A percentile compares a stretch with the other conserved stretches of the same genome.
phyloP scores from a whole-genome alignment of 2,888 invertebrate genomes.

The Eugnorisma glareosa region DNA sequence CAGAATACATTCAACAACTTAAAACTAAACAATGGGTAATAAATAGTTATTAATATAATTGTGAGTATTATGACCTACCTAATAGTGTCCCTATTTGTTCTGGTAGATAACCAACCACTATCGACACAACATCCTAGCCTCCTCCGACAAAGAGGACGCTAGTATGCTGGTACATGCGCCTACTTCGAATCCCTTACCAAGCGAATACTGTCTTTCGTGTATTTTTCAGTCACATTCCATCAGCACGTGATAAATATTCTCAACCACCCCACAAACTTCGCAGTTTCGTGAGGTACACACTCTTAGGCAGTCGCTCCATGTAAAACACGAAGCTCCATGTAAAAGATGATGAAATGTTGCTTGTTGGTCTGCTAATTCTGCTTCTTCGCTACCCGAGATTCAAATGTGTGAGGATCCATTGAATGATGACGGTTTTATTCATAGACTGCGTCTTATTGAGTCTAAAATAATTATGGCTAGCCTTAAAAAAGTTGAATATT shows the following conservation, averaged over 20 bases:
- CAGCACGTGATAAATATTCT: constrained; percentile 12
- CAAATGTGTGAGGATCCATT: constrained; percentile 24
- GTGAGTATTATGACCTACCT: too few species aligned
- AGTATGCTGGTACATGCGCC: background rate
- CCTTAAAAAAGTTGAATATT: background rate
- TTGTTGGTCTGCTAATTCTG: constrained; percentile 5
- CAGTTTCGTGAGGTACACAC: constrained; percentile 1
- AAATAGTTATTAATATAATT: too few species aligned
- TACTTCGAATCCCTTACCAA: background rate
- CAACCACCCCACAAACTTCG: constrained; percentile 12
- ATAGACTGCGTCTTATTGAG: background rate
- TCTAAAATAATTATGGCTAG: constrained; percentile 30
- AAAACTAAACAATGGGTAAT: too few species aligned
- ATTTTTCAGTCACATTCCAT: too few species aligned
- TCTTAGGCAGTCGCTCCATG: too few species aligned
- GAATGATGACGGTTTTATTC: constrained; percentile 11
- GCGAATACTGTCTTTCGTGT: too few species aligned
- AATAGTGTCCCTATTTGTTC: background rate
- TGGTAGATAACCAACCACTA: background rate
- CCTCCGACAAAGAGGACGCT: background rate
- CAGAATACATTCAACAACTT: too few species aligned
- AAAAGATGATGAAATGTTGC: too few species aligned
- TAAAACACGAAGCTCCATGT: too few species aligned
- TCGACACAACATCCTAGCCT: background rate
- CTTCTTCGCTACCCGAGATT: background rate